These are phyloP conservation scores for Drosophila kuntzei DNA, from an alignment of 2,888 invertebrate genomes.

Conservation along the genomic window DNA sequence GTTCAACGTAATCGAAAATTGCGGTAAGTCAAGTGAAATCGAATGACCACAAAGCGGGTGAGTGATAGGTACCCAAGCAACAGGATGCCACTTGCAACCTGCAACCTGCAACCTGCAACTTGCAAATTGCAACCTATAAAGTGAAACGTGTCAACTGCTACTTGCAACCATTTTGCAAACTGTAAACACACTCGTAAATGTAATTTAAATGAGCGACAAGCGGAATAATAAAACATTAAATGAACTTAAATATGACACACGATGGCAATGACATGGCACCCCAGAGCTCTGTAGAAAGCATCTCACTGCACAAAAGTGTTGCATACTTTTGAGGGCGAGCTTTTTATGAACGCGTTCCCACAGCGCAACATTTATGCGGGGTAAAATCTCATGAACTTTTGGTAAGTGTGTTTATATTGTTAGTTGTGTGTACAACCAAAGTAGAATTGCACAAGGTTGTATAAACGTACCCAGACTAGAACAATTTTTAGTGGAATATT, in stretches of 20 bases:
- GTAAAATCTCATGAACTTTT: slow-evolving; percentile 2
- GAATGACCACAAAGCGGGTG: not conserved
- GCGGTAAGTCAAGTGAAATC: slow-evolving; percentile 79
- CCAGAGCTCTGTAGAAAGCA: slow-evolving; percentile 1
- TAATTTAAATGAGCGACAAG: slow-evolving; percentile 72
- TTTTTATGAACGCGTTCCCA: slow-evolving; percentile 3
- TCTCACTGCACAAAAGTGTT: slow-evolving; percentile 9
- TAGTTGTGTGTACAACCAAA: not conserved
- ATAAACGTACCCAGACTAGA: slow-evolving; percentile 2
- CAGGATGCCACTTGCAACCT: slow-evolving; percentile 15
- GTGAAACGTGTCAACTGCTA: slow-evolving; percentile 4
- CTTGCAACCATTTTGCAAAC: slow-evolving; percentile 23
- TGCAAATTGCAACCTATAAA: slow-evolving; percentile 5
- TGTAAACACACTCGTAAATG: slow-evolving; percentile 46
- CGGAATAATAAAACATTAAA: slow-evolving; percentile 66
- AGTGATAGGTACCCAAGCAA: slow-evolving; percentile 13
- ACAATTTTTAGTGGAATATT: not conserved
- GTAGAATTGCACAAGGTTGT: not conserved
- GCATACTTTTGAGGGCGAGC: slow-evolving; percentile 2
- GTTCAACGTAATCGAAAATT: slow-evolving; percentile 86
- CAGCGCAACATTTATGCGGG: slow-evolving; percentile 5
- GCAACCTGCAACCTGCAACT: slow-evolving; percentile 5
- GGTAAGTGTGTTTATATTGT: slow-evolving; percentile 1
- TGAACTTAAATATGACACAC: slow-evolving; percentile 64
- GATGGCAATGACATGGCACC: slow-evolving; percentile 35